Base-by-base conservation (phyloP, 2,888 invertebrate genomes). In the Trichacis sp. region DNA sequence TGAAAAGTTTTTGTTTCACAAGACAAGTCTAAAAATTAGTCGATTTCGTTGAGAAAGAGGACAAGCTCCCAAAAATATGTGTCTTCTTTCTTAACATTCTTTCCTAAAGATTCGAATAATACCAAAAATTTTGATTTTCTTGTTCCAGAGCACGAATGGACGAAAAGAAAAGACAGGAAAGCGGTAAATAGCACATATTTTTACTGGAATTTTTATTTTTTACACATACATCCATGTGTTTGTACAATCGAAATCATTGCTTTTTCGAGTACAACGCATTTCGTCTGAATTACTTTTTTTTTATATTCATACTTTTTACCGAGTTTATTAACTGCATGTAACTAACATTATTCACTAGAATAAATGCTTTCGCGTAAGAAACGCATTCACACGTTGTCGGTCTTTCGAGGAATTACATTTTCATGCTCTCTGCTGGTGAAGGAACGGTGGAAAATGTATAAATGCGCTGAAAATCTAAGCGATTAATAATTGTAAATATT, bases 181-280 rank as follows among this genome's bases (percentile, higher is more conserved):
- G 81, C 60, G 84, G 84, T 84, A 80, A 81, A 77, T 70, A 20
- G n/a, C n/a, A n/a, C n/a, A n/a, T n/a, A n/a, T n/a, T n/a, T n/a
- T n/a, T n/a, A n/a, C n/a, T n/a, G n/a, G n/a, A n/a, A n/a, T n/a
- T n/a, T n/a, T n/a, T n/a, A n/a, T n/a, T n/a, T n/a, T n/a, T n/a
- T n/a, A 15, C 18, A 6, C 8, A 14, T 43, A 5, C 17, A 9
- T 11, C 1, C 8, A 19, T 43, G 19, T 43, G 8, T 43, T 19
- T 12, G 43, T 43, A 19, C 17, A 19, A 19, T 15, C 42, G 42
- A 42, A 14, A 42, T 5, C 12, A 15, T 8, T 15, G n/a, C 15
- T 42, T 42, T 8, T 11, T 14, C 42, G 42, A 8, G 12, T 14
- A 14, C 42, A n/a, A n/a, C n/a, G n/a, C n/a, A 24, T 24, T 24